These are phyloP conservation scores for Spisula subtruncata DNA, from an alignment of 2,888 invertebrate genomes.

Conservation along the genomic window DNA sequence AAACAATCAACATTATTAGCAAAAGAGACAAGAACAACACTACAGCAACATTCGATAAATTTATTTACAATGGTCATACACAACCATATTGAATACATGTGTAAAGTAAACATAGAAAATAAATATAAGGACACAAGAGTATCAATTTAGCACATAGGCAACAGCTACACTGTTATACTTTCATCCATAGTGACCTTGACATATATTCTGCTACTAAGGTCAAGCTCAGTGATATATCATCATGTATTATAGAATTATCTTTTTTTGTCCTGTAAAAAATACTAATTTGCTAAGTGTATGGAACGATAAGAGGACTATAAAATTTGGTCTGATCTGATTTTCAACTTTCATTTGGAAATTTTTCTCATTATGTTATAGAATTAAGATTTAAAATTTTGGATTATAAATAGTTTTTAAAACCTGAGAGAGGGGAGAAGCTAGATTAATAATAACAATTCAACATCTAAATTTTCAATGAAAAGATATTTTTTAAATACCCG, in stretches of 20 bases:
- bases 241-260: not conserved
- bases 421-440: no score
- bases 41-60: slow-evolving; percentile 8
- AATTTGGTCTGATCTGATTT: no score
- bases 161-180: not conserved
- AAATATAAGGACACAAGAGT: not conserved
- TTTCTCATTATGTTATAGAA: no score
- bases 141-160: not conserved
- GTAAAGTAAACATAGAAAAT: not conserved
- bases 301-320: no score
- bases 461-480: no score
- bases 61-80: slow-evolving; percentile 24
- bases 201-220: not conserved
- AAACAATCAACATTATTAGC: not conserved
- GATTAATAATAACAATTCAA: no score
- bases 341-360: no score
- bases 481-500: no score
- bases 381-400: no score
- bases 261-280: not conserved
- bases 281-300: no score
- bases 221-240: not conserved
- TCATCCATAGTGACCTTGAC: not conserved
- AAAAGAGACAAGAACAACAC: not conserved
- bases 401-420: no score
- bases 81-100: slow-evolving; percentile 19